A percentile compares a stretch with the other conserved stretches of the same genome.
Evolutionary conservation across 2,797 vertebrate genomes (phyloP).

Genomic region (Chelmon rostratus): DNA sequence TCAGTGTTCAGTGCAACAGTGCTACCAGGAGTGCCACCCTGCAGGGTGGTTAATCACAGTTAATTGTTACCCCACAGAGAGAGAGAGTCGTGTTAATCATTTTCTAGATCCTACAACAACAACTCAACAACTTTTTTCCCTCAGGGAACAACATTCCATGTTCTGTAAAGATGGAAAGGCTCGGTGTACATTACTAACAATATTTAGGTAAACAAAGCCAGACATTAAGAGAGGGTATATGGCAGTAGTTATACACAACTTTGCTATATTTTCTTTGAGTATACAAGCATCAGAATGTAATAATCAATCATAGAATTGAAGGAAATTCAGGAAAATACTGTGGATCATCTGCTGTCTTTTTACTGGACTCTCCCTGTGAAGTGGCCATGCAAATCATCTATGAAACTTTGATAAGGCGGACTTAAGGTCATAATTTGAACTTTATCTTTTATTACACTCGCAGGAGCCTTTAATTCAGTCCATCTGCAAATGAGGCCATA

Average conservation of each 20-base stretch:
- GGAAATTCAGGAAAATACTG: neutral
- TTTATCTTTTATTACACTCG: conserved; percentile 65
- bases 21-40: conserved; percentile 23
- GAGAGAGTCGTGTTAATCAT: conserved; percentile 80
- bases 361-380: conserved; percentile 20
- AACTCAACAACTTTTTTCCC: conserved; percentile 1
- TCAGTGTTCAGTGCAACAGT: conserved; percentile 25
- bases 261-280: neutral
- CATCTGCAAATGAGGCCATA: conserved; percentile 52
- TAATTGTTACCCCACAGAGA: conserved; percentile 68
- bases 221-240: neutral
- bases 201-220: neutral
- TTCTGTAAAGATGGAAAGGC: conserved; percentile 12
- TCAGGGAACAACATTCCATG: neutral
- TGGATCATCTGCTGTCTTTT: neutral
- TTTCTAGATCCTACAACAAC: conserved; percentile 54
- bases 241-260: neutral
- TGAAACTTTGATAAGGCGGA: conserved; percentile 58
- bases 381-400: conserved; percentile 63
- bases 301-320: neutral
- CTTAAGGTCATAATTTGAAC: conserved; percentile 58
- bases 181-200: neutral
- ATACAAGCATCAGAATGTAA: neutral
- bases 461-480: neutral
- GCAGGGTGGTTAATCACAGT: conserved; percentile 39